Base-by-base conservation (phyloP, 2,888 invertebrate genomes). In the Pristionchus mayeri region DNA sequence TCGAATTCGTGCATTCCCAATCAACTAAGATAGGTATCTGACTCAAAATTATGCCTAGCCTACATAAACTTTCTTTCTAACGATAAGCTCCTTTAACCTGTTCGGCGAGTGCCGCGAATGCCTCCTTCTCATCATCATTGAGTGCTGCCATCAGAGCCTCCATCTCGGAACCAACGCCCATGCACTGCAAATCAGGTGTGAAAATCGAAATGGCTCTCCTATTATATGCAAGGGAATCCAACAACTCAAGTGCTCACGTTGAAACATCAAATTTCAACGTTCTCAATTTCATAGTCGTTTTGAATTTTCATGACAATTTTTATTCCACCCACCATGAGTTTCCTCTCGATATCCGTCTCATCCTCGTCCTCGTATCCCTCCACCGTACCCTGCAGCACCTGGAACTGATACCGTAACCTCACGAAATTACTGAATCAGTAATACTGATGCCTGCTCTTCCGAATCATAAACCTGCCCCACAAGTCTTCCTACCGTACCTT, bases 281-380 rank as follows among this genome's bases (percentile, higher is more conserved):
- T 24, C 57, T 24, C 57, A 18, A n/a, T 57, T 57, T n/a, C n/a
- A n/a, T n/a, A n/a, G n/a, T n/a, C n/a, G n/a, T n/a, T n/a, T n/a
- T n/a, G n/a, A n/a, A n/a, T n/a, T n/a, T n/a, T n/a, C n/a, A n/a
- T n/a, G n/a, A 34, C 6, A 63, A 27, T 13, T 63, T 63, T 75
- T 30, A 34, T 18, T 40, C 16, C 52, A 48, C 83, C 75, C 50
- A 84, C 84, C 84, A 57, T 84, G 27, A 84, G 75, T 37, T 54
- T 71, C 40, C 71, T 71, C 71, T 85, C 85, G 24, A 85, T 76
- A 30, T 89, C 89, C 16, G 60, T 87, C 30, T 89, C 89, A 27
- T 89, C 88, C 30, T 89, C 88, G 71, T 87, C 54, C 18, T 86
- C 88, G 78, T 89, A 89, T n/a, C 88, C 89, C 11, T 86, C 86